Conservation (phyloP, 1,140 invertebrate species). For the Rhyzopertha dominica region DNA sequence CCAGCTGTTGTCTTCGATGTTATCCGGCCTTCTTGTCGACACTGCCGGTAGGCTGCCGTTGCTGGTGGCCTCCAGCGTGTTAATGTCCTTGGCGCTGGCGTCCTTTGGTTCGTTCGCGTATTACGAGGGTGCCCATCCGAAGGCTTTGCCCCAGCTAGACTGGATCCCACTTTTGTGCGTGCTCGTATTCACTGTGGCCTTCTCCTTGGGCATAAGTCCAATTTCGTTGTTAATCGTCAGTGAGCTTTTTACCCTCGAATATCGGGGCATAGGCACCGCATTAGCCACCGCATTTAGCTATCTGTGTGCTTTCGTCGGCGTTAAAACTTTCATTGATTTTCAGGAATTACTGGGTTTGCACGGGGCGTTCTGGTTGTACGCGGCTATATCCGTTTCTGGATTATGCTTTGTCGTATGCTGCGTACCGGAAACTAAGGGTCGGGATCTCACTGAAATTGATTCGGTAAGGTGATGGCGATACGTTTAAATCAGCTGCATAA, state of each 20-base stretch:
- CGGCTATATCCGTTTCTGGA: conserved; percentile 74
- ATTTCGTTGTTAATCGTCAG: conserved; percentile 84
- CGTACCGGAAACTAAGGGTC: conserved; percentile 87
- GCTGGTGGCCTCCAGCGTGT: conserved; percentile 71
- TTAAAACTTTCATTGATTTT: conserved; percentile 82
- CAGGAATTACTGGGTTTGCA: conserved; percentile 69
- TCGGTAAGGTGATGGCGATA: conserved; percentile 48
- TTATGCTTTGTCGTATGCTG: conserved; percentile 78
- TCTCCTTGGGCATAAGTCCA: conserved; percentile 83
- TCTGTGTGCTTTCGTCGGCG: conserved; percentile 80
- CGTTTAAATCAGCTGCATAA: too few species aligned
- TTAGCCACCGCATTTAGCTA: conserved; percentile 82
- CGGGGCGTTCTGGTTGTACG: conserved; percentile 85
- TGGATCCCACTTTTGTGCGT: conserved; percentile 81
- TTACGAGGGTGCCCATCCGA: conserved; percentile 55
- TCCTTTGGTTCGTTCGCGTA: conserved; percentile 78
- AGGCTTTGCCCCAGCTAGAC: conserved; percentile 50
- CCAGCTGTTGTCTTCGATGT: conserved; percentile 69
- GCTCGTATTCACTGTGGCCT: conserved; percentile 74
- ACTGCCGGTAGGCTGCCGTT: conserved; percentile 70
- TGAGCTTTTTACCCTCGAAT: conserved; percentile 81
- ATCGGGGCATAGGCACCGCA: conserved; percentile 75
- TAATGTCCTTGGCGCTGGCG: conserved; percentile 75
- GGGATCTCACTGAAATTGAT: conserved; percentile 82
- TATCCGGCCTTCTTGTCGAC: conserved; percentile 76